These are phyloP conservation scores for Zosterops pallidus DNA, from an alignment of 2,113 vertebrate species.

Conservation along the genomic window DNA sequence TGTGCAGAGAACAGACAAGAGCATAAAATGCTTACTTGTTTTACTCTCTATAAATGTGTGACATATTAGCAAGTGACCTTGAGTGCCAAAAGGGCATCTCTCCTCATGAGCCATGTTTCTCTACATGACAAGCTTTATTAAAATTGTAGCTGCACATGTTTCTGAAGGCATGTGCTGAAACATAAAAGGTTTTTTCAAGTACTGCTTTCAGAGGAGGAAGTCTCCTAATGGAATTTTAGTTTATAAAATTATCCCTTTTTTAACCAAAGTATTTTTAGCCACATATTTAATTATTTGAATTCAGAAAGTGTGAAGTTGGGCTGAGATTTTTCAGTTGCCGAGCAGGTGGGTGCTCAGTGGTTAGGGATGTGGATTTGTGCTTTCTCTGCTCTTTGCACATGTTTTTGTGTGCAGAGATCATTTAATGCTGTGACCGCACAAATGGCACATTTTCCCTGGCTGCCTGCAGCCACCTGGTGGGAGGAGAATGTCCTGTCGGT, in stretches of 20 bases:
- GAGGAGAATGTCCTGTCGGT: neutral
- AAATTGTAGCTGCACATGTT: neutral
- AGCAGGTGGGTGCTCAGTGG: neutral
- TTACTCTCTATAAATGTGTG: neutral
- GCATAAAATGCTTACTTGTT: neutral
- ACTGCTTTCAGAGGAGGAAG: neutral
- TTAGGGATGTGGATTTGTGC: slow-evolving; percentile 41
- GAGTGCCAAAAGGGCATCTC: neutral
- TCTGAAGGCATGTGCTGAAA: neutral
- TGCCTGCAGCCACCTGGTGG: neutral
- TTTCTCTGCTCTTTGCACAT: slow-evolving; percentile 12
- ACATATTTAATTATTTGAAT: neutral
- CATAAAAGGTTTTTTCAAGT: neutral
- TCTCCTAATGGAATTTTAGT: neutral
- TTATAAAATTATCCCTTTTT: neutral
- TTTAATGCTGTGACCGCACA: slow-evolving; percentile 63
- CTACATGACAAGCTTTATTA: neutral
- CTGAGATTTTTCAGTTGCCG: neutral
- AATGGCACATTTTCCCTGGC: neutral
- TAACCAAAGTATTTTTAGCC: neutral
- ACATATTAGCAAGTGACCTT: neutral
- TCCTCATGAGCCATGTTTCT: neutral
- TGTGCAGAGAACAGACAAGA: neutral
- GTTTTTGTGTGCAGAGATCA: neutral
- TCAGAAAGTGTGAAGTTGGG: neutral